These are phyloP conservation scores for Phasia obesa DNA, from an alignment of 2,888 invertebrate species.

Conservation along the genomic window DNA sequence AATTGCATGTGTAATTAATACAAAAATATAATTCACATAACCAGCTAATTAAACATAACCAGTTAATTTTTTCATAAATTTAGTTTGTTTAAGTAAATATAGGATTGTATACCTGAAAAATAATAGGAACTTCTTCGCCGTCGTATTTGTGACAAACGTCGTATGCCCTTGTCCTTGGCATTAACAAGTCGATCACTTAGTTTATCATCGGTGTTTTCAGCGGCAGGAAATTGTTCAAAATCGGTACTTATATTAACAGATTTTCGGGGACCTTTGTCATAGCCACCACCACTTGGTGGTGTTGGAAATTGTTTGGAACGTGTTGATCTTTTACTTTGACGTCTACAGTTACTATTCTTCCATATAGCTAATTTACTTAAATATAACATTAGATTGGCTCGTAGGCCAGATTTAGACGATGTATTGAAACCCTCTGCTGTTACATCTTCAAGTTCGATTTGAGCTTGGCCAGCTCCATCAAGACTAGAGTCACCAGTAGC, in stretches of 20 bases:
- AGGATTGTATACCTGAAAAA: slow-evolving; percentile 79
- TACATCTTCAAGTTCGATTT: slow-evolving; percentile 50
- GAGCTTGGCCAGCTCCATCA: slow-evolving; percentile 16
- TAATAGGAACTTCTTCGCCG: slow-evolving; percentile 81
- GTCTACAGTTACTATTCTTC: slow-evolving; percentile 73
- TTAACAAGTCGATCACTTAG: slow-evolving; percentile 55
- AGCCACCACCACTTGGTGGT: slow-evolving; percentile 57
- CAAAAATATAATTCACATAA: too few species aligned
- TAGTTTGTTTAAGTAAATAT: too few species aligned
- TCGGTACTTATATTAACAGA: slow-evolving; percentile 71
- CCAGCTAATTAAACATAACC: too few species aligned
- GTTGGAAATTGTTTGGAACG: slow-evolving; percentile 69
- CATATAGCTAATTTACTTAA: slow-evolving; percentile 76
- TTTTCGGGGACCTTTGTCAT: slow-evolving; percentile 59
- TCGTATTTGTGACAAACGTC: slow-evolving; percentile 80
- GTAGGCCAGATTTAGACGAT: slow-evolving; percentile 71
- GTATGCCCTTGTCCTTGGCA: slow-evolving; percentile 72
- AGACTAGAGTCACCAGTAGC: slow-evolving; percentile 6
- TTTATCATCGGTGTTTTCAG: slow-evolving; percentile 67
- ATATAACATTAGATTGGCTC: slow-evolving; percentile 75
- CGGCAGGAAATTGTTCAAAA: slow-evolving; percentile 73
- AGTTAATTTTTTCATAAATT: too few species aligned
- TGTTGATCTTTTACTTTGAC: slow-evolving; percentile 64
- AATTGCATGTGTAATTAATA: too few species aligned
- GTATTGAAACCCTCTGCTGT: slow-evolving; percentile 63